Conservation (phyloP, 2,113 vertebrate species). For the Pteronura brasiliensis region DNA sequence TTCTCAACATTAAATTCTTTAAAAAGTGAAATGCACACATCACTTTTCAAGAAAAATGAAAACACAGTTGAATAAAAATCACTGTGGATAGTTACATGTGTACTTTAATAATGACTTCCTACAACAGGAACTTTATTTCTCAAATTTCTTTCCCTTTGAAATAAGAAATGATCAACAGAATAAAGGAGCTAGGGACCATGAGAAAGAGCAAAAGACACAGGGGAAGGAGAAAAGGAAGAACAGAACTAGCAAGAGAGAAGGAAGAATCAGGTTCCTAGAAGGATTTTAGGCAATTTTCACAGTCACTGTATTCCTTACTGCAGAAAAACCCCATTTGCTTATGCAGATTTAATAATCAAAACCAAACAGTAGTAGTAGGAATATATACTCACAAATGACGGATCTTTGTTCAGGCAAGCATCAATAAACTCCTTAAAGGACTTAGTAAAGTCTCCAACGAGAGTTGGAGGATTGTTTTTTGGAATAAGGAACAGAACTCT, state of each 20-base stretch:
- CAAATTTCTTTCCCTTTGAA: not conserved
- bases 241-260: not conserved
- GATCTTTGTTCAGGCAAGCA: constrained; percentile 95
- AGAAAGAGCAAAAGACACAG: not conserved
- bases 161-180: constrained; percentile 30
- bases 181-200: not conserved
- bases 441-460: constrained; percentile 92
- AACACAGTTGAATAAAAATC: not conserved
- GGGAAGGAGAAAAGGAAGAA: not conserved
- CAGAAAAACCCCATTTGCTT: not conserved
- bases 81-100: not conserved
- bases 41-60: not conserved
- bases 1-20: not conserved
- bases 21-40: not conserved
- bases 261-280: not conserved
- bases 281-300: not conserved
- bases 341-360: not conserved
- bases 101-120: constrained; percentile 28
- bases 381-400: constrained; percentile 90
- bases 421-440: constrained; percentile 96
- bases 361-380: not conserved
- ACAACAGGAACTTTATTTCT: constrained; percentile 10
- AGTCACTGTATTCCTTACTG: not conserved
- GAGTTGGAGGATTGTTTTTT: constrained; percentile 91
- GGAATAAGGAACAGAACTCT: constrained; percentile 95